Base-by-base conservation (phyloP, 2,113 vertebrate genomes). In the Circaetus cinerascens region DNA sequence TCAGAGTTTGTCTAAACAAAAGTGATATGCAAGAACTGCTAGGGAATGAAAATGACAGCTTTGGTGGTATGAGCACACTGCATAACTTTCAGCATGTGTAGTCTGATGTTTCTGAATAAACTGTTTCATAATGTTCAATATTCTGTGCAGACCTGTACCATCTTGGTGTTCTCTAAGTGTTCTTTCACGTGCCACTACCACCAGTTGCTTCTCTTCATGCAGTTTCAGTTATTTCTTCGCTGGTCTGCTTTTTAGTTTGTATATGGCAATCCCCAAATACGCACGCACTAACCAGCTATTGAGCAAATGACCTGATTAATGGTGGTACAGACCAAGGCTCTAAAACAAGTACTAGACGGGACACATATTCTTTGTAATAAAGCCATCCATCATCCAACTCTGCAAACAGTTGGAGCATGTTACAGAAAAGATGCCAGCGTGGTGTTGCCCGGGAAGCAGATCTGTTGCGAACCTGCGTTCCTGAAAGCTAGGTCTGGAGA, bases 161-260 rank as follows among this genome's bases (percentile, higher is more conserved):
- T 6, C 18, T 45, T 55, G n/a, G 11, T 48, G 43, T 13, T 53
- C 53, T 83, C 43, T 40, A 32, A 80, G 25, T 32, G 26, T 32
- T 75, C 51, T 62, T 82, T 63, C 55, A 34, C 7, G 5, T 38
- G 41, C 18, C 5, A 5, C 43, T 63, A 26, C 15, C 36, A 68
- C 14, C 32, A 75, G 19, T 67, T 63, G 32, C 23, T 79, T 48
- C 16, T 82, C 12, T 74, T 55, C 4, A 2, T 18, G 25, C 4
- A 25, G 15, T 72, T 86, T 68, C 30, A 43, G 46, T n/a, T 57
- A 29, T n/a, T 84, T 72, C 22, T 51, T 67, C 40, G 15, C 51
- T 23, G 9, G 2, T 74, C 26, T 64, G 32, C 11, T 77, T 66
- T 60, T 64, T 38, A 1, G 2, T 4, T 46, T 2, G 0, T 38